Evolutionary conservation across 2,888 invertebrate species (phyloP).

Genomic region (Agonum fuliginosum): DNA sequence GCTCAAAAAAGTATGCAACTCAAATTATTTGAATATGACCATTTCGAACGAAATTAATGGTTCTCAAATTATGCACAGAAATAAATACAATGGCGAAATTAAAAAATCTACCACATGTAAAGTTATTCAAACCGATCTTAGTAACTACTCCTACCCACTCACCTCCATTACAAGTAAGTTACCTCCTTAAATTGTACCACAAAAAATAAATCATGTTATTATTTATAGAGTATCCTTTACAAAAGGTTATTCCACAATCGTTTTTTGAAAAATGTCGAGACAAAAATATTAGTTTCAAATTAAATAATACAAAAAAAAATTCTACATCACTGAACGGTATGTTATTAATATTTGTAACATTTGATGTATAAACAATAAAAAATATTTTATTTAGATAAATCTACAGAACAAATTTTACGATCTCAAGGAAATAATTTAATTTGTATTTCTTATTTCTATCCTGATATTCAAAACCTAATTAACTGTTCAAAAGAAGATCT

Average conservation of each 20-base stretch:
- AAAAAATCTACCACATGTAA: background rate
- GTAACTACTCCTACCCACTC: background rate
- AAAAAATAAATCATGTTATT: conserved; percentile 19
- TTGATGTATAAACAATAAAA: background rate
- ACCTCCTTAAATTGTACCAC: background rate
- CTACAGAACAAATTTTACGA: background rate
- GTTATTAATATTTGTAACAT: background rate
- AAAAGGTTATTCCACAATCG: conserved; percentile 52
- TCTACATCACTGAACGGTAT: conserved; percentile 1
- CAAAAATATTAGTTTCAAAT: conserved; percentile 55
- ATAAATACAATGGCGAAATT: background rate
- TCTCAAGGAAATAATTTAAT: background rate
- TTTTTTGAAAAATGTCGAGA: conserved; percentile 60
- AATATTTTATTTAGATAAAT: background rate
- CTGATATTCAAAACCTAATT: conserved; percentile 35
- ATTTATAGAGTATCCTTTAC: conserved; percentile 62
- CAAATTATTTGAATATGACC: conserved; percentile 46
- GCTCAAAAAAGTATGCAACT: conserved; percentile 61
- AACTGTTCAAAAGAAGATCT: conserved; percentile 12
- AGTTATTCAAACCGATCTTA: conserved; percentile 19
- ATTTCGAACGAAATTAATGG: conserved; percentile 37
- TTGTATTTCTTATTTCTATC: conserved; percentile 11
- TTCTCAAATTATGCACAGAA: background rate
- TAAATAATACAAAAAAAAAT: conserved; percentile 19
- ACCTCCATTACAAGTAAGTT: conserved; percentile 2